Percentiles rank a stretch among this genome's conserved stretches.
These are phyloP conservation scores for Dreissena polymorpha DNA, from an alignment of 1,140 invertebrate species.

Conservation along the genomic window DNA sequence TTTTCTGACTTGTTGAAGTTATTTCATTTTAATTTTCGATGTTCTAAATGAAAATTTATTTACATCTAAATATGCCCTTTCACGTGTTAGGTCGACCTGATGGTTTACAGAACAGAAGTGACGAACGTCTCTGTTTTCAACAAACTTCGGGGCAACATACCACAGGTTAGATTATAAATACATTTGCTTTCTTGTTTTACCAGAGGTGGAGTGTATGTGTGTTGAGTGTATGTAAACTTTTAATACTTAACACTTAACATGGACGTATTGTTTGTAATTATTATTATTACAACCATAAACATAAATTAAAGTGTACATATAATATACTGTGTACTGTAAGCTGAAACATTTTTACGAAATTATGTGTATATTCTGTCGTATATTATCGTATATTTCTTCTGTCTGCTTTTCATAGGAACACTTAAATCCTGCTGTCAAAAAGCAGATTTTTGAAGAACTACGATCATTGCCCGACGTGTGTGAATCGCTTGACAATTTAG, in stretches of 20 bases:
- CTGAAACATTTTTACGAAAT: too few species aligned
- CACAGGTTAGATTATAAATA: conserved; percentile 32
- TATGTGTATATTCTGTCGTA: too few species aligned
- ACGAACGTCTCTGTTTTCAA: conserved; percentile 41
- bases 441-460: conserved; percentile 50
- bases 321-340: too few species aligned
- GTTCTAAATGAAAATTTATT: too few species aligned
- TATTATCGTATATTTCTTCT: background rate
- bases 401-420: conserved; percentile 32
- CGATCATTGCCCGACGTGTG: conserved; percentile 53
- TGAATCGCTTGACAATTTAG: conserved; percentile 54
- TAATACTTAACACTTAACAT: background rate
- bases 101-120: conserved; percentile 46
- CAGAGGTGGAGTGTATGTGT: too few species aligned
- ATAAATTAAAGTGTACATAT: too few species aligned
- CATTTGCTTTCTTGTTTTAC: too few species aligned
- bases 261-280: background rate
- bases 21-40: too few species aligned
- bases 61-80: background rate
- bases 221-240: too few species aligned
- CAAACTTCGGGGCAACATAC: conserved; percentile 42
- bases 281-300: too few species aligned
- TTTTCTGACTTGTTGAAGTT: too few species aligned
- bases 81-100: conserved; percentile 35
- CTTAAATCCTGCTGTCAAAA: conserved; percentile 50